phyloP scores from a whole-genome alignment of 2,797 vertebrate species.

The Dallia pectoralis region DNA sequence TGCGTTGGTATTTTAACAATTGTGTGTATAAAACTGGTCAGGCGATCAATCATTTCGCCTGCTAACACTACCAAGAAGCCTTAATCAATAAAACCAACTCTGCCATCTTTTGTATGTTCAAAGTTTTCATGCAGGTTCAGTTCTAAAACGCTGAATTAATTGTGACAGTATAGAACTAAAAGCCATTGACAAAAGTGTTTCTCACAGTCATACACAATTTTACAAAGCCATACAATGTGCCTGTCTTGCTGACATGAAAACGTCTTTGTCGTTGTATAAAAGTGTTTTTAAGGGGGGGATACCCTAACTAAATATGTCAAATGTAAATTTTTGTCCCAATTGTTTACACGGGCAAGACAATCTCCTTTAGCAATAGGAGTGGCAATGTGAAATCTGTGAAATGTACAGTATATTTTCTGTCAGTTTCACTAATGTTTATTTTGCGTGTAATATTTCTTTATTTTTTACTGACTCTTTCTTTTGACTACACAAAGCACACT shows the following conservation, averaged over 20 bases:
- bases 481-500: conserved; percentile 31
- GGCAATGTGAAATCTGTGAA: conserved; percentile 8
- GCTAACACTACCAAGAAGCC: conserved; percentile 60
- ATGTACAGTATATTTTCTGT: background rate
- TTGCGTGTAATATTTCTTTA: conserved; percentile 31
- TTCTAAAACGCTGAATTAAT: background rate
- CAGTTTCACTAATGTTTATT: conserved; percentile 20
- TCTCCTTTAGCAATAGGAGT: conserved; percentile 18
- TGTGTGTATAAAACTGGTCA: conserved; percentile 21
- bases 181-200: conserved; percentile 23
- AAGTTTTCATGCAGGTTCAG: conserved; percentile 15
- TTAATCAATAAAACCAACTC: conserved; percentile 57
- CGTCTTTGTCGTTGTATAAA: conserved; percentile 41
- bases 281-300: conserved; percentile 22
- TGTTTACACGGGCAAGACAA: conserved; percentile 42
- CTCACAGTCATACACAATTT: conserved; percentile 12
- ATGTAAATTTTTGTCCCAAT: conserved; percentile 21
- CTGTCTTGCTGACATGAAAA: conserved; percentile 42
- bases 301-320: conserved; percentile 1
- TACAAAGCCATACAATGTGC: conserved; percentile 51
- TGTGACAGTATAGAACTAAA: conserved; percentile 31
- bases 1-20: conserved; percentile 35
- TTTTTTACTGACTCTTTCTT: conserved; percentile 33
- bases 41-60: conserved; percentile 41
- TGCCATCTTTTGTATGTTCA: conserved; percentile 38